A percentile compares a stretch with the other conserved stretches of the same genome.
Evolutionary conservation across 2,888 invertebrate genomes (phyloP).

Genomic region (Erebia ligea): DNA sequence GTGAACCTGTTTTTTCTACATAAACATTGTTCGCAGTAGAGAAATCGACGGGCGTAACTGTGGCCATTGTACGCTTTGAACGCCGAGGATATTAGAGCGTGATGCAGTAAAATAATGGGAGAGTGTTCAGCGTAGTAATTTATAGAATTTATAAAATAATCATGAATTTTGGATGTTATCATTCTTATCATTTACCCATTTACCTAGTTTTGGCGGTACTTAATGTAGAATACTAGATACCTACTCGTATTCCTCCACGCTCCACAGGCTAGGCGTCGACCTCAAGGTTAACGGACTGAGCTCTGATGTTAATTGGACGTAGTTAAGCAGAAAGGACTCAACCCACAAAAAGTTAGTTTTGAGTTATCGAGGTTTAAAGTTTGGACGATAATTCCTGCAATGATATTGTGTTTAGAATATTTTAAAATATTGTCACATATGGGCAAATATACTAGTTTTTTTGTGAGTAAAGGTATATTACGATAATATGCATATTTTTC

Average conservation of each 20-base stretch:
- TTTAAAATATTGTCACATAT: too few species aligned
- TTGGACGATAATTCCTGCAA: too few species aligned
- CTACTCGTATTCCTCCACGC: too few species aligned
- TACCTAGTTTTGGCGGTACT: constrained; percentile 1
- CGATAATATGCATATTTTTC: too few species aligned
- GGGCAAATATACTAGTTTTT: too few species aligned
- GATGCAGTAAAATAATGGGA: constrained; percentile 71
- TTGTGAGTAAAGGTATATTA: too few species aligned
- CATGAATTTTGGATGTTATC: constrained; percentile 5
- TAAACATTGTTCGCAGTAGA: constrained; percentile 81
- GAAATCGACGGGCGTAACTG: constrained; percentile 81
- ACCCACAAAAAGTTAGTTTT: too few species aligned
- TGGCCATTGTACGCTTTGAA: constrained; percentile 74
- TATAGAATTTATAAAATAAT: constrained; percentile 42
- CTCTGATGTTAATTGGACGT: neutral
- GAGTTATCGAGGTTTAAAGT: too few species aligned
- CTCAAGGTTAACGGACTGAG: neutral
- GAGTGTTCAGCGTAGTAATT: constrained; percentile 34
- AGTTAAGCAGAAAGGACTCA: too few species aligned
- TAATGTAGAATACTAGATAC: neutral
- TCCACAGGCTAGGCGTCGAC: neutral
- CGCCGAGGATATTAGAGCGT: constrained; percentile 78
- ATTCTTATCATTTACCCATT: neutral
- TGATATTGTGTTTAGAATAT: too few species aligned
- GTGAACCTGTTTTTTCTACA: constrained; percentile 75